Evolutionary conservation across 37 sponge, comb jelly and placozoan genomes (phyloP).

Genomic region (Halisarca cf. caerulea): DNA sequence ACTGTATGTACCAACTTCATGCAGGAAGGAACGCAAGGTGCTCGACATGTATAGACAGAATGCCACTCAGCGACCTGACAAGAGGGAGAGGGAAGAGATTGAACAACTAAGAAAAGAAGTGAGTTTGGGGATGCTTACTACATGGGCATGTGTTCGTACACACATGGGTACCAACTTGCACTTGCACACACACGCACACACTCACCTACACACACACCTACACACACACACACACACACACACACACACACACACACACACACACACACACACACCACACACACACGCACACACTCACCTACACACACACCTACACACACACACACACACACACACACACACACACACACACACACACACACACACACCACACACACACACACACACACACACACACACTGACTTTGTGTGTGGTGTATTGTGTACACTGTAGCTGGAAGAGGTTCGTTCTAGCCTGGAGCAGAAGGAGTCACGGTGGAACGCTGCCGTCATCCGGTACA

Average conservation of each 20-base stretch:
- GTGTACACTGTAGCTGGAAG: conserved; percentile 41
- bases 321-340: too few relatives aligned
- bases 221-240: neutral
- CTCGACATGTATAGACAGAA: conserved; percentile 71
- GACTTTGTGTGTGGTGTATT: neutral
- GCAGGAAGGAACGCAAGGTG: conserved; percentile 72
- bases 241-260: neutral
- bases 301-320: too few relatives aligned
- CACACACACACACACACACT: neutral
- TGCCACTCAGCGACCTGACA: conserved; percentile 41
- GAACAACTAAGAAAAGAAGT: conserved; percentile 61
- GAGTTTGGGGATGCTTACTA: too few relatives aligned
- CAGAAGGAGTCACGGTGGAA: conserved; percentile 75
- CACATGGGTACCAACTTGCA: neutral
- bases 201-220: too few relatives aligned
- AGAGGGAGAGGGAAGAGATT: conserved; percentile 74
- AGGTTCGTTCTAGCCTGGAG: conserved; percentile 46
- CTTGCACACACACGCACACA: neutral
- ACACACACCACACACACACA: neutral
- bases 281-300: neutral
- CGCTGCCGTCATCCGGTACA: conserved; percentile 56
- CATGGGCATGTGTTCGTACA: too few relatives aligned
- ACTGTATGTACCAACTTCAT: too few relatives aligned
- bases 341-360: neutral
- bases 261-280: neutral